Evolutionary conservation across 35 echinoderm and acorn worm genomes (phyloP), one percentile per base, ranked within the genome.

Genomic region (Patiria miniata): DNA sequence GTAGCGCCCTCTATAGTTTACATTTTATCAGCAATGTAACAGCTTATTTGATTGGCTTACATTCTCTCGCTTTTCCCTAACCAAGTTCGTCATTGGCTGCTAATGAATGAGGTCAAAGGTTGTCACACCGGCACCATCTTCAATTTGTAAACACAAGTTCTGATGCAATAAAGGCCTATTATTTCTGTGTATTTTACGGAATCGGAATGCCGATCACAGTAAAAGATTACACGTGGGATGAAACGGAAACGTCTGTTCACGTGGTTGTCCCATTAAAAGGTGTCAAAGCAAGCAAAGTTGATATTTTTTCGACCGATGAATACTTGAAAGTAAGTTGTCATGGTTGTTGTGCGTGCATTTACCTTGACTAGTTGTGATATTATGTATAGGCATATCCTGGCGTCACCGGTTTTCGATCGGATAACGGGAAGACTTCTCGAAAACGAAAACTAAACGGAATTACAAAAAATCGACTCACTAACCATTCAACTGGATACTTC

Each of bases 281-380:
- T 42, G 88, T 93, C 57, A 97, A 93, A 86, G 51, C 91, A 14
- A 81, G 50, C 21, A 97, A 97, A 80, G 95, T 65, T 33, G 95
- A 97, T 79, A 84, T 97, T 30, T 97, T 97, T 86, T 97, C 95
- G 14, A 97, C 89, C 16, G 95, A 97, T 79, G 91, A 97, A 39
- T 97, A 97, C 73, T 39, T 97, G 7, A 97, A 97, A 83, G 95
- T 97, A 47, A 87, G 86, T 52, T 85, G 21, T n/a, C n/a, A n/a
- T n/a, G n/a, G n/a, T n/a, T n/a, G n/a, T n/a, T n/a, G 37, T 22
- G 28, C 80, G 39, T 3, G 6, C 1, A 21, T 29, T 39, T 85
- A 8, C n/a, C 21, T 15, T 59, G 2, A 9, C 59, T 15, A 85
- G 52, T 61, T 47, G 60, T 23, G 60, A 21, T 68, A 68, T n/a